Evolutionary conservation across 2,888 invertebrate species (phyloP), one percentile per base, ranked within the genome.

Genomic region (Lasioglossum villosulum): DNA sequence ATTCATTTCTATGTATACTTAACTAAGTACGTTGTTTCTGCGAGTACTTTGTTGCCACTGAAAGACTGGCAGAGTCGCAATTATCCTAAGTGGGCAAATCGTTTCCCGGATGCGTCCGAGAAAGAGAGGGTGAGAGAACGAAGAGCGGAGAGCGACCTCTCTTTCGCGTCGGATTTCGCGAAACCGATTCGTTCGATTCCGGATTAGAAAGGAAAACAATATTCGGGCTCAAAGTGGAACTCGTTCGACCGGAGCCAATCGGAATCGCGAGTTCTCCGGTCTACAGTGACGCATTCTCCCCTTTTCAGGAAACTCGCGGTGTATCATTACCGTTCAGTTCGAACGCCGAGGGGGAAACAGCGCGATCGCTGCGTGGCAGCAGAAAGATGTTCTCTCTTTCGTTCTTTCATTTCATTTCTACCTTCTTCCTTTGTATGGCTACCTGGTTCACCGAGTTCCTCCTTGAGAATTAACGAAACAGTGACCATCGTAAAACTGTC

Each of bases 231-330:
- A 87, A 63, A 27, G 85, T 89, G 90, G 91, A 92, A 92, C 87
- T 90, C 66, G 90, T 93, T 90, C 78, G 82, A 5, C 30, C 59
- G 80, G 87, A 83, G 86, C 78, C 83, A 48, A 83, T 83, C 83
- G 77, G 80, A 86, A 88, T 86, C 85, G 89, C 81, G 91, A 83
- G 91, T 93, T 92, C 92, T 87, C 23, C 23, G 52, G 89, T 89
- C 91, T 92, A 92, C 89, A 89, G 90, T 91, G 93, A 93, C 93
- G 93, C 88, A 84, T 90, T 82, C 89, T 87, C 87, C 86, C 86
- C 90, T 92, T 93, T 91, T 92, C 89, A 90, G 89, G 88, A 92
- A 93, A 88, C 87, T 88, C 83, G 80, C 78, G 89, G 90, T 88
- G 90, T 93, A 91, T 93, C 83, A 93, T 93, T 93, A 93, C 86